phyloP scores from a whole-genome alignment of 2,888 invertebrate genomes.

The Synanthedon tipuliformis region DNA sequence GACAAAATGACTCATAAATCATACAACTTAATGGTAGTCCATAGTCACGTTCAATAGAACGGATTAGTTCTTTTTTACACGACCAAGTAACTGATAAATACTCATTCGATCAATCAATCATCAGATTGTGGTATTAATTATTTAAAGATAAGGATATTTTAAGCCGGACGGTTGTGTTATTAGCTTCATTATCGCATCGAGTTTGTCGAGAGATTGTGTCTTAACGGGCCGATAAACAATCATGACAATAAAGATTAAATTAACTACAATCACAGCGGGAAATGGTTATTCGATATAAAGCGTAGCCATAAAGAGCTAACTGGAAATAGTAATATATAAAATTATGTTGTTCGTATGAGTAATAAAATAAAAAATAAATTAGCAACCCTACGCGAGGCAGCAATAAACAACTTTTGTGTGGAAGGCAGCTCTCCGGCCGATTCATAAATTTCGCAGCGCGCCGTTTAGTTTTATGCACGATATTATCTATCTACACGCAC shows the following conservation, averaged over 20 bases:
- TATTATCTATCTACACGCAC: constrained; percentile 59
- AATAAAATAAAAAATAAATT: constrained; percentile 47
- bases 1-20: constrained; percentile 30
- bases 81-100: constrained; percentile 10
- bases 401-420: constrained; percentile 66
- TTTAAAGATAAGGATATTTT: constrained; percentile 3
- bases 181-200: constrained; percentile 7
- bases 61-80: constrained; percentile 15
- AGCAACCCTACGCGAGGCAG: constrained; percentile 44
- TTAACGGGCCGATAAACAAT: constrained; percentile 33
- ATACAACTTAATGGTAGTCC: constrained; percentile 15
- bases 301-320: constrained; percentile 41
- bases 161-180: constrained; percentile 6
- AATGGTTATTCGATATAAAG: constrained; percentile 48
- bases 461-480: constrained; percentile 62
- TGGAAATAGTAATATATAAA: constrained; percentile 50
- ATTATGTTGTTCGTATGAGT: constrained; percentile 49
- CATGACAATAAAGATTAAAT: constrained; percentile 48
- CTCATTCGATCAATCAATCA: constrained; percentile 12
- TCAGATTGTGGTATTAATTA: constrained; percentile 8
- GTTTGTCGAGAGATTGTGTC: constrained; percentile 10
- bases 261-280: constrained; percentile 41
- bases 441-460: constrained; percentile 64
- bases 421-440: constrained; percentile 59
- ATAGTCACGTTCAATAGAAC: constrained; percentile 27